Percentiles rank a stretch among this genome's conserved stretches.
Conservation (phyloP, 2,797 vertebrate species). For the Anomalospiza imberbis region DNA sequence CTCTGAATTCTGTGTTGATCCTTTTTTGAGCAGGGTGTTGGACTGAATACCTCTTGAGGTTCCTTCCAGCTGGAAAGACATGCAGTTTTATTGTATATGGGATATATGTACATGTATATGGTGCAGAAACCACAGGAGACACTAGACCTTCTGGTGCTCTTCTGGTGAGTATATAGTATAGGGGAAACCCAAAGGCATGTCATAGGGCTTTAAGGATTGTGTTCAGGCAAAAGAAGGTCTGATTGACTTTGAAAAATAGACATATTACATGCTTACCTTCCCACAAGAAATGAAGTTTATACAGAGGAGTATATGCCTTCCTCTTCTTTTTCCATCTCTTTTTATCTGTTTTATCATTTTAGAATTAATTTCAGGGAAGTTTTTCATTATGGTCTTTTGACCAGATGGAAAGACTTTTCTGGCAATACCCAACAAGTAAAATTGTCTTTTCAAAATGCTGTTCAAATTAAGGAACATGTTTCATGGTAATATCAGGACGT, state of each 20-base stretch:
- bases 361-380: not conserved
- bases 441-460: not conserved
- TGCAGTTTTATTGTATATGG: not conserved
- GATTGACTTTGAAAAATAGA: not conserved
- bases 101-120: not conserved
- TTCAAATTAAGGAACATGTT: not conserved
- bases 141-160: not conserved
- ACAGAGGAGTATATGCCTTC: not conserved
- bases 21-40: not conserved
- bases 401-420: not conserved
- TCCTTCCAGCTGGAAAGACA: not conserved
- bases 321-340: not conserved
- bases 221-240: not conserved
- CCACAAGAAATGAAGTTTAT: not conserved
- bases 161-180: not conserved
- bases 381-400: not conserved
- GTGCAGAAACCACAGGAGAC: not conserved
- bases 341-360: not conserved
- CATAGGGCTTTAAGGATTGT: not conserved
- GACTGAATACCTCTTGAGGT: not conserved
- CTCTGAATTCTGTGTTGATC: not conserved
- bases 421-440: not conserved
- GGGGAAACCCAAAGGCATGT: not conserved
- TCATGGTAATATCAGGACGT: not conserved
- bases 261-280: not conserved